Evolutionary conservation across 2,797 vertebrate genomes (phyloP), one percentile per base, ranked within the genome.

Genomic region (Sandelia bainsii): DNA sequence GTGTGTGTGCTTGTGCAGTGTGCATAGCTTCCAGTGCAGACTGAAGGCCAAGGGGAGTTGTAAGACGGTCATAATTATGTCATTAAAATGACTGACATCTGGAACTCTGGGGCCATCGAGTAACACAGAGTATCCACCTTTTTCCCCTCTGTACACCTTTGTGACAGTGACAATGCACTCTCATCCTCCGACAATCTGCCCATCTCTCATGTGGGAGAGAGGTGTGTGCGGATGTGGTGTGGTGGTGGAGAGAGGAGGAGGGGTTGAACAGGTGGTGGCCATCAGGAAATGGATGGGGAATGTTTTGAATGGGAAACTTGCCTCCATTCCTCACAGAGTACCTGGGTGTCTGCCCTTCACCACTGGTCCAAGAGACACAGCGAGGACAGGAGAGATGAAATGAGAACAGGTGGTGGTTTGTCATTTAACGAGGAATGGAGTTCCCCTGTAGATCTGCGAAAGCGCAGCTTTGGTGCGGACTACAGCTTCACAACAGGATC

Each of bases 181-280:
- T 71, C 72, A 77, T 81, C 84, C 79, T 74, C 74, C 79, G 76
- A 66, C 83, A 89, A 89, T 87, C 82, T 77, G 83, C 84, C 78
- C 60, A 80, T 92, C 81, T 77, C 83, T 89, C 80, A 84, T 29
- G 19, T 8, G 13, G 67, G 48, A 77, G 60, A 6, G 16, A 53
- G 39, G 58, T 40, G 75, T 34, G 44, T 52, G 42, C 16, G 39
- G 32, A 45, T 79, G 82, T 6, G 53, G n/a, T 1, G 44, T 11
- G 58, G 37, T 23, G 42, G 45, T 42, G 52, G 45, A 8, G 5
- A 59, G 51, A 6, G 25, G 12, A 13, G 17, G 62, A 45, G 34
- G 50, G 58, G 44, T 62, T 78, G 91, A 94, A 94, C 94, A 95
- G 94, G 93, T 95, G 94, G 93, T 89, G 64, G 80, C 87, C 88